These are phyloP conservation scores for Scolanthus callimorphus DNA, from an alignment of 92 coral and sea anemone species.

Conservation along the genomic window DNA sequence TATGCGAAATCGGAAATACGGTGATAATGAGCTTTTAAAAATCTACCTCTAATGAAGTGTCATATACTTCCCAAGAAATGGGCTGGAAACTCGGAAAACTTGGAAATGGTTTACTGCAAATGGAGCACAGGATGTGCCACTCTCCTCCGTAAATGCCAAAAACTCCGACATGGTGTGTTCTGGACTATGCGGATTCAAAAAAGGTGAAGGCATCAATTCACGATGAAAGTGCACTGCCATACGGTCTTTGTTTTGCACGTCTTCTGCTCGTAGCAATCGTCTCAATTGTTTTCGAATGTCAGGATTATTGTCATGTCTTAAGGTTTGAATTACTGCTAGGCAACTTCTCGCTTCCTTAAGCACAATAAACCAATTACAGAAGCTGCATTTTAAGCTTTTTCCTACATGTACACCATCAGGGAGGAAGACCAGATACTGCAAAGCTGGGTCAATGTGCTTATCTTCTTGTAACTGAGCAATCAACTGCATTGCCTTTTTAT, in stretches of 20 bases:
- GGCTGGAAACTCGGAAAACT: constrained; percentile 12
- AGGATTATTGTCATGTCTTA: neutral
- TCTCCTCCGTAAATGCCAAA: no score
- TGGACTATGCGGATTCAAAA: no score
- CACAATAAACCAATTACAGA: constrained; percentile 41
- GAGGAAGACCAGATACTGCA: constrained; percentile 12
- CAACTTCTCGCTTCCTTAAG: constrained; percentile 18
- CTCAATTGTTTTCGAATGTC: neutral
- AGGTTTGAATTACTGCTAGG: neutral
- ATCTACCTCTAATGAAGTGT: no score
- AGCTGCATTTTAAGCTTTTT: constrained; percentile 51
- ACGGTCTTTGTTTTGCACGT: constrained; percentile 29
- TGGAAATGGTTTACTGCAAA: no score
- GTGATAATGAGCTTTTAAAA: no score
- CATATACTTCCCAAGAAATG: no score
- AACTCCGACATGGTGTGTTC: no score
- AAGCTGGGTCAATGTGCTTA: neutral
- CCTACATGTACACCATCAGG: constrained; percentile 54
- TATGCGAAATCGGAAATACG: no score
- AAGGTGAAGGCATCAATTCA: no score
- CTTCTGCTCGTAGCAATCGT: neutral
- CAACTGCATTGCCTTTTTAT: constrained; percentile 2
- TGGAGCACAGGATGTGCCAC: no score
- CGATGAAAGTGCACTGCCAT: constrained; percentile 46
- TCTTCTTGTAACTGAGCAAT: neutral